Evolutionary conservation across 2,888 invertebrate species (phyloP).

Genomic region (Emmelina monodactyla): DNA sequence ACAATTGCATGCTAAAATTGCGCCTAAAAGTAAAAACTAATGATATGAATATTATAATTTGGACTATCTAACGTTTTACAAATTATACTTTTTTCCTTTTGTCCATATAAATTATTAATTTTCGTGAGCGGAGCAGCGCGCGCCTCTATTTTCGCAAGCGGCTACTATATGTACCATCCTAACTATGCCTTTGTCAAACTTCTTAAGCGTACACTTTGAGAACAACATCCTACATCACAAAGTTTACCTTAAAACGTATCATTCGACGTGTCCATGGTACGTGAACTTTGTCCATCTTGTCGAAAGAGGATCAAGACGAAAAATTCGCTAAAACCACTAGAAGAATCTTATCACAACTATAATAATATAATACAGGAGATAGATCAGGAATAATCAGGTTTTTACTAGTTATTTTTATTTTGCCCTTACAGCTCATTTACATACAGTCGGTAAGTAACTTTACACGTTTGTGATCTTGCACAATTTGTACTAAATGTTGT

Average conservation of each 20-base stretch:
- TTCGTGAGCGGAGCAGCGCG: slow-evolving; percentile 27
- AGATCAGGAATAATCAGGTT: slow-evolving; percentile 50
- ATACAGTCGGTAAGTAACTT: too few species aligned
- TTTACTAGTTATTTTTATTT: slow-evolving; percentile 31
- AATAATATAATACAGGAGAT: slow-evolving; percentile 45
- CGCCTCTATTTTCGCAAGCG: slow-evolving; percentile 24
- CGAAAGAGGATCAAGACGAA: slow-evolving; percentile 36
- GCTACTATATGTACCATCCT: slow-evolving; percentile 16
- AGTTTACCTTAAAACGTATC: slow-evolving; percentile 33
- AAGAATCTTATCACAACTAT: slow-evolving; percentile 46
- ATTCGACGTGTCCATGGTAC: slow-evolving; percentile 26
- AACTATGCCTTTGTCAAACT: slow-evolving; percentile 28
- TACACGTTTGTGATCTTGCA: too few species aligned
- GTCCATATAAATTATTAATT: slow-evolving; percentile 19
- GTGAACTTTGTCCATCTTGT: slow-evolving; percentile 28
- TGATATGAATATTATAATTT: slow-evolving; percentile 64
- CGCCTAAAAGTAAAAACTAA: slow-evolving; percentile 61
- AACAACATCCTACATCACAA: slow-evolving; percentile 30
- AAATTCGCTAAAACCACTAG: slow-evolving; percentile 45
- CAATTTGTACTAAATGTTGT: background rate
- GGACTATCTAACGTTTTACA: slow-evolving; percentile 56
- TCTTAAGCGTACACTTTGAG: slow-evolving; percentile 36
- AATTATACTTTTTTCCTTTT: slow-evolving; percentile 28
- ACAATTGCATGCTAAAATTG: slow-evolving; percentile 41
- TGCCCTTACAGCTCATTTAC: too few species aligned